Percentiles rank a stretch among this genome's conserved stretches.
Conservation (phyloP, 2,797 vertebrate genomes). For the Kryptopterus vitreolus region DNA sequence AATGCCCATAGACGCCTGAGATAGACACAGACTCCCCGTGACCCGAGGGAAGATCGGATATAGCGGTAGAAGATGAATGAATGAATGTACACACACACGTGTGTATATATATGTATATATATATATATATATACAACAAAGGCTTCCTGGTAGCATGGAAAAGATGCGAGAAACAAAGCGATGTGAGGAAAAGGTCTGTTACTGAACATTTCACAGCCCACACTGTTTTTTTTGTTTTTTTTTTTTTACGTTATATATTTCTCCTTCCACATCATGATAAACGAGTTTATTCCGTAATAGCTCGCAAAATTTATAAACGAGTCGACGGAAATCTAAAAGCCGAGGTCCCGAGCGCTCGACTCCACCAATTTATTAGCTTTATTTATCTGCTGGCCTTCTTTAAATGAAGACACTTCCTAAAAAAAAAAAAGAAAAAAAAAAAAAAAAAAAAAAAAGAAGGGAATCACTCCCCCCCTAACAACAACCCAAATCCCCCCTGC, state of each 20-base stretch:
- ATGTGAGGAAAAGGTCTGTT: too few relatives aligned
- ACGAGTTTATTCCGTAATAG: not conserved
- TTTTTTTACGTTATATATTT: too few relatives aligned
- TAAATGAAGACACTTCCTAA: constrained; percentile 10
- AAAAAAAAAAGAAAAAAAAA: constrained; percentile 19
- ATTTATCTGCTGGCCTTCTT: not conserved
- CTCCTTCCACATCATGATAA: not conserved
- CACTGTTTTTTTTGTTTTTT: not conserved
- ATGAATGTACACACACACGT: too few relatives aligned
- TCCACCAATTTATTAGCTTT: not conserved
- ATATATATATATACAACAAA: too few relatives aligned
- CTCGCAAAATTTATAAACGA: constrained; percentile 1
- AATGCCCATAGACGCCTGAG: too few relatives aligned
- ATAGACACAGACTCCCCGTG: too few relatives aligned
- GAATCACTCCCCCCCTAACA: not conserved
- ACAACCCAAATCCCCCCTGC: too few relatives aligned
- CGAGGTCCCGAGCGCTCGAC: not conserved
- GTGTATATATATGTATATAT: too few relatives aligned
- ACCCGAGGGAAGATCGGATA: too few relatives aligned
- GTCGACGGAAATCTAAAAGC: not conserved
- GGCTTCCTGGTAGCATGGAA: too few relatives aligned
- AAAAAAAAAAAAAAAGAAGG: constrained; percentile 13
- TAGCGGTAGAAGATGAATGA: too few relatives aligned
- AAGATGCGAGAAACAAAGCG: too few relatives aligned
- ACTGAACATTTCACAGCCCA: not conserved